Evolutionary conservation across 2,797 vertebrate species (phyloP).

Genomic region (Sardinella longiceps): DNA sequence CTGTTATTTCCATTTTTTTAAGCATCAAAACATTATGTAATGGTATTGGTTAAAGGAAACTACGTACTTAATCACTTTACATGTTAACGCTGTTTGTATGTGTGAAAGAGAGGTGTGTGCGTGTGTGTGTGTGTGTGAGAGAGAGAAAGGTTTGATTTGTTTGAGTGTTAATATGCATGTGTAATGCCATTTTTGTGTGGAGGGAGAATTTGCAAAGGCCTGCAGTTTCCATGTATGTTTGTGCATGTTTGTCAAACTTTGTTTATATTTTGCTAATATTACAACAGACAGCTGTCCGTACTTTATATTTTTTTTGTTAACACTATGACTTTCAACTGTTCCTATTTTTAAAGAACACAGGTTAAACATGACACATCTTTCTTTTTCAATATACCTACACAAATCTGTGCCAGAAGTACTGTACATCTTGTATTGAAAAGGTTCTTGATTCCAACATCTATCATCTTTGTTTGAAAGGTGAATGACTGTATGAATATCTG

Average conservation of each 20-base stretch:
- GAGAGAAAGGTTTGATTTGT: background rate
- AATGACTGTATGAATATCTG: slow-evolving; percentile 23
- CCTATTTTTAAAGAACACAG: background rate
- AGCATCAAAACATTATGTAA: slow-evolving; percentile 7
- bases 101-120: background rate
- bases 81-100: background rate
- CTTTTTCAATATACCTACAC: background rate
- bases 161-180: background rate
- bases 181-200: background rate
- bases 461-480: slow-evolving; percentile 32
- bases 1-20: background rate
- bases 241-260: slow-evolving; percentile 16
- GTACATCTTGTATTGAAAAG: background rate
- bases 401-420: slow-evolving; percentile 16
- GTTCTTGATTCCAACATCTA: slow-evolving; percentile 23
- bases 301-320: slow-evolving; percentile 26
- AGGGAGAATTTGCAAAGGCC: background rate
- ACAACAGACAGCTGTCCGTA: background rate
- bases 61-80: slow-evolving; percentile 15
- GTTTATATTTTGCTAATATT: slow-evolving; percentile 9
- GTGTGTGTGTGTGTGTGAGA: background rate
- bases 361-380: background rate
- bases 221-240: background rate
- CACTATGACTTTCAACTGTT: slow-evolving; percentile 20
- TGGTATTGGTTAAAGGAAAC: slow-evolving; percentile 15